A percentile compares a stretch with the other conserved stretches of the same genome.
Evolutionary conservation across 23 tunicate genomes (phyloP).

Genomic region (Halocynthia aurantium): DNA sequence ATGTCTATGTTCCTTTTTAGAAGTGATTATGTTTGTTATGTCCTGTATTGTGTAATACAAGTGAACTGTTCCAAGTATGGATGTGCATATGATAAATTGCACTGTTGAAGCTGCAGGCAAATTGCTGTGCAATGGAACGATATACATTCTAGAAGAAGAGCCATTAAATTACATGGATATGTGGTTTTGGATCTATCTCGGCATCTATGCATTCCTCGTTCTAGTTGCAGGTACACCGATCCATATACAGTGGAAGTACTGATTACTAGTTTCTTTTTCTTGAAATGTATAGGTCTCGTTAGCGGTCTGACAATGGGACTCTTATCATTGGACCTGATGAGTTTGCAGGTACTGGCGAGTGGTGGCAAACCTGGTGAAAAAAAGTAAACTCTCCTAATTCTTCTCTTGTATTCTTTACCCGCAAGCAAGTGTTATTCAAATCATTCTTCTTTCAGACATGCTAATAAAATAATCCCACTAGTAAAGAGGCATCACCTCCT

Average conservation of each 20-base stretch:
- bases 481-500: constrained; percentile 80
- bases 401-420: no score
- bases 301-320: constrained; percentile 97
- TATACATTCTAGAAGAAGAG: constrained; percentile 29
- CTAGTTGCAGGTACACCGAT: constrained; percentile 37
- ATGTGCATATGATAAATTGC: no score
- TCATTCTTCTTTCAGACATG: constrained; percentile 12
- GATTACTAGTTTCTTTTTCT: no score
- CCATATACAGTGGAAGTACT: no score
- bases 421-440: no score
- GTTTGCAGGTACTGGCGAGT: constrained; percentile 59
- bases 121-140: constrained; percentile 64
- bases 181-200: constrained; percentile 85
- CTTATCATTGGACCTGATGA: constrained; percentile 73
- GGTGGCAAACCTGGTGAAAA: constrained; percentile 83
- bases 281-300: constrained; percentile 25
- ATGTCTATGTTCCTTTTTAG: no score
- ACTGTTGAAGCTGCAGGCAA: neutral
- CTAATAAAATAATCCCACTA: constrained; percentile 72
- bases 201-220: constrained; percentile 65
- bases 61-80: no score
- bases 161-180: constrained; percentile 37
- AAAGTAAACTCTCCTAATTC: constrained; percentile 4
- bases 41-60: no score
- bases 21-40: no score